Evolutionary conservation across 2,888 invertebrate species (phyloP).

Genomic region (Priocnemis perturbator): DNA sequence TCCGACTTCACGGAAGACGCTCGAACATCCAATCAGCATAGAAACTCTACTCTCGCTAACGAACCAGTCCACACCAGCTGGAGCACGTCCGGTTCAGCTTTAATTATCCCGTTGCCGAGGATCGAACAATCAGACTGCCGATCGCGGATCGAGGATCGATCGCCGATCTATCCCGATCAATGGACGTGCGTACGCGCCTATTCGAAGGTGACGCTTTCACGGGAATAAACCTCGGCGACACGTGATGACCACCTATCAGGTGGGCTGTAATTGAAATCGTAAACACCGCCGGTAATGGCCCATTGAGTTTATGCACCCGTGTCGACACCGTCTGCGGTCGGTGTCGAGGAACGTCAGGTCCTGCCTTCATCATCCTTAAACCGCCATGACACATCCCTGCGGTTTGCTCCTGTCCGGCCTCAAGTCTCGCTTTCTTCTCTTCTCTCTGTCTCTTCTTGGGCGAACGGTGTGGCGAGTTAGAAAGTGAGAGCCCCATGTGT

Average conservation of each 20-base stretch:
- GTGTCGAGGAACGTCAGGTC: slow-evolving; percentile 30
- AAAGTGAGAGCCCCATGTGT: no score
- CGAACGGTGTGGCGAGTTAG: background rate
- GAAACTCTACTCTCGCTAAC: slow-evolving; percentile 37
- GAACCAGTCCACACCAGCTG: slow-evolving; percentile 39
- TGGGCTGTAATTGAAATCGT: slow-evolving; percentile 62
- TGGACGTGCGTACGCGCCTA: slow-evolving; percentile 3
- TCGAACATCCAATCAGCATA: no score
- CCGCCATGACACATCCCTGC: slow-evolving; percentile 42
- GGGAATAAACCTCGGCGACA: slow-evolving; percentile 2
- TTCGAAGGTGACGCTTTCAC: background rate
- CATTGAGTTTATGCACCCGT: slow-evolving; percentile 53
- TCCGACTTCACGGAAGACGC: no score
- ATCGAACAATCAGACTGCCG: slow-evolving; percentile 34
- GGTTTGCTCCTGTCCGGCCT: slow-evolving; percentile 43
- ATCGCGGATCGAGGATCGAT: background rate
- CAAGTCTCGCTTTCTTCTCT: slow-evolving; percentile 17
- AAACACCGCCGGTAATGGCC: slow-evolving; percentile 58
- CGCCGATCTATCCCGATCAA: slow-evolving; percentile 6
- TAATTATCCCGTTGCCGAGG: slow-evolving; percentile 38
- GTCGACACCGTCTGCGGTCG: slow-evolving; percentile 52
- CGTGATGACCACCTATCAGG: slow-evolving; percentile 6
- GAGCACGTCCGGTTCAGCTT: slow-evolving; percentile 21
- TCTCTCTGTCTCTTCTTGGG: background rate
- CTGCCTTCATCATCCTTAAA: slow-evolving; percentile 49